Conservation (phyloP, 53 echinoderm and acorn worm species). For the Stichopus horrens region DNA sequence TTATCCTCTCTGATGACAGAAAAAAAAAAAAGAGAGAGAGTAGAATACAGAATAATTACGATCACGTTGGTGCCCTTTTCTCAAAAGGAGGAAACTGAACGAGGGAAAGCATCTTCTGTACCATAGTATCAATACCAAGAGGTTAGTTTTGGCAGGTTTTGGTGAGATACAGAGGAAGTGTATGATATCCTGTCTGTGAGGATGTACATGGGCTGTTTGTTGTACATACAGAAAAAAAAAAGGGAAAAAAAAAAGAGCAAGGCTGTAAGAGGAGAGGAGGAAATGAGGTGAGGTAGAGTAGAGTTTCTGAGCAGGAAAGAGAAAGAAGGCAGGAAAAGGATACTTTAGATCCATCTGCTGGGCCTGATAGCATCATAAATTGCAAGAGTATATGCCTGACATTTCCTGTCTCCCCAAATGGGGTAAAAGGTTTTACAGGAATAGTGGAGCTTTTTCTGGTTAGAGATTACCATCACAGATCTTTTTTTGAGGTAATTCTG, state of each 20-base stretch:
- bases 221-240: slow-evolving; percentile 18
- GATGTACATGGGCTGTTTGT: slow-evolving; percentile 12
- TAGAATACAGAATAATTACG: neutral
- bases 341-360: slow-evolving; percentile 47
- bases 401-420: slow-evolving; percentile 42
- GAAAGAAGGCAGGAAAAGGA: slow-evolving; percentile 42
- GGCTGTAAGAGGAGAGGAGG: slow-evolving; percentile 47
- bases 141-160: slow-evolving; percentile 18
- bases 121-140: slow-evolving; percentile 13
- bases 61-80: slow-evolving; percentile 7
- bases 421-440: slow-evolving; percentile 34
- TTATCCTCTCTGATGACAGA: neutral
- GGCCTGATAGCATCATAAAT: slow-evolving; percentile 44
- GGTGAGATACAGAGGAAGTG: slow-evolving; percentile 24
- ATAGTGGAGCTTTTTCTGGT: neutral
- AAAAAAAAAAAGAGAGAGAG: neutral
- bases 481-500: slow-evolving; percentile 1
- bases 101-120: slow-evolving; percentile 28
- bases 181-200: slow-evolving; percentile 41
- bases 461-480: slow-evolving; percentile 2
- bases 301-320: slow-evolving; percentile 43
- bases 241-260: neutral
- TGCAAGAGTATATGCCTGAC: slow-evolving; percentile 34
- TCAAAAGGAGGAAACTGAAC: slow-evolving; percentile 33
- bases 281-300: slow-evolving; percentile 43